Conservation (phyloP, 2,888 invertebrate species). For the Patella depressa region DNA sequence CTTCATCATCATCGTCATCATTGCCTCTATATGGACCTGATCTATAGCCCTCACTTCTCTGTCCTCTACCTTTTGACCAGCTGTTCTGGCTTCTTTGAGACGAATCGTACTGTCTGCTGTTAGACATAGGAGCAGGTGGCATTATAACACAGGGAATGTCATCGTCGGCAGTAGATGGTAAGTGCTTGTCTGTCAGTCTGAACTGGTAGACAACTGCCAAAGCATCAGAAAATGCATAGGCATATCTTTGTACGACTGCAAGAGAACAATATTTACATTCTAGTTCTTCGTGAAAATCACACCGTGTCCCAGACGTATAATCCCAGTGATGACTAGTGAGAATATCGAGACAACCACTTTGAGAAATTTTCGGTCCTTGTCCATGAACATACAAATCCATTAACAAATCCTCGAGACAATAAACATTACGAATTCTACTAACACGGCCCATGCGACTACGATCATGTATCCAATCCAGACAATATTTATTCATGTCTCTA, state of each 20-base stretch:
- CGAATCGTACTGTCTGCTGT: constrained; percentile 31
- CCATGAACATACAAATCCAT: constrained; percentile 47
- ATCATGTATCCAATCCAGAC: constrained; percentile 50
- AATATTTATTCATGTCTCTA: constrained; percentile 42
- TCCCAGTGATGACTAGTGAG: constrained; percentile 54
- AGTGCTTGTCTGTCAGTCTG: constrained; percentile 46
- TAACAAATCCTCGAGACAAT: constrained; percentile 53
- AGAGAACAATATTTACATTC: constrained; percentile 57
- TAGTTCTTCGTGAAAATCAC: constrained; percentile 56
- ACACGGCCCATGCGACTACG: constrained; percentile 42
- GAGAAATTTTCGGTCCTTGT: constrained; percentile 39
- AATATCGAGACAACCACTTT: constrained; percentile 39
- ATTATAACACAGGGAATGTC: constrained; percentile 30
- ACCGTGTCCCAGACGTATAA: constrained; percentile 52
- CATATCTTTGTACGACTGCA: constrained; percentile 52
- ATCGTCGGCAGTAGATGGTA: constrained; percentile 42
- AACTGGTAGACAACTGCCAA: constrained; percentile 43
- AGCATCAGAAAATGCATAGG: constrained; percentile 53
- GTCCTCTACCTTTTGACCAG: background rate
- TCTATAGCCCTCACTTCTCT: background rate
- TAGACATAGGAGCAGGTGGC: constrained; percentile 42
- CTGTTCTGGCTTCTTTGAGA: constrained; percentile 17
- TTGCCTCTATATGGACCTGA: background rate
- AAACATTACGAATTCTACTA: constrained; percentile 45
- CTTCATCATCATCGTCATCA: constrained; percentile 33